phyloP scores from a whole-genome alignment of 2,113 vertebrate species.

The Rhabdornis inornatus region DNA sequence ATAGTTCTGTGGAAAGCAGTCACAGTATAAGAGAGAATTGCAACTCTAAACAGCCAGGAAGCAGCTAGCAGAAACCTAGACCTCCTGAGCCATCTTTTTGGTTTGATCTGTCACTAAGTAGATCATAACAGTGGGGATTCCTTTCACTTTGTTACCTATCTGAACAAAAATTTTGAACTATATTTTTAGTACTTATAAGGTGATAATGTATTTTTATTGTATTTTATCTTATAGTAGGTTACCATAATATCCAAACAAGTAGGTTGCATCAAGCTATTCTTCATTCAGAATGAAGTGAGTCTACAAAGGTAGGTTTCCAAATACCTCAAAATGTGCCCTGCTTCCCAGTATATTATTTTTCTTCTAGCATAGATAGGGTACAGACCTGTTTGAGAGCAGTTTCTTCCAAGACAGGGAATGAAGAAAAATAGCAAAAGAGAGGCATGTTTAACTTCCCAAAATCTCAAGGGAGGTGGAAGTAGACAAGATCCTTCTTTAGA shows the following conservation, averaged over 20 bases:
- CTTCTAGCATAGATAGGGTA: neutral
- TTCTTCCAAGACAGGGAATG: neutral
- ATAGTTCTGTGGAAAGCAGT: neutral
- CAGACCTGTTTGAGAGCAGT: neutral
- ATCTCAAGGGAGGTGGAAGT: neutral
- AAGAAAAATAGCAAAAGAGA: neutral
- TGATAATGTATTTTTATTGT: neutral
- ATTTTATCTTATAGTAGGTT: neutral
- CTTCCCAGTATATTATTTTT: neutral
- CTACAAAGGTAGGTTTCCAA: neutral
- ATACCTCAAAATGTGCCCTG: neutral
- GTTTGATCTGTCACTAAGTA: neutral
- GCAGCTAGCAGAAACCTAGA: neutral
- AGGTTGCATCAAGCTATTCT: neutral
- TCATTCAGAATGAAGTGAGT: neutral
- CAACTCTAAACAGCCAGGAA: neutral
- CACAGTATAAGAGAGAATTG: neutral
- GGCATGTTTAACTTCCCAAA: neutral
- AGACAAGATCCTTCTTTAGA: neutral
- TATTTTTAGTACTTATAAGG: neutral
- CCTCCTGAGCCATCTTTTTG: neutral
- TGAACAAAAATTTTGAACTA: neutral
- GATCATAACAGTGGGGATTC: neutral
- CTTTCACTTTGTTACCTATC: neutral
- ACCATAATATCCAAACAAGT: neutral